These are phyloP conservation scores for Phrynocephalus vlangalii DNA, from an alignment of 2,797 vertebrate species.

Conservation along the genomic window DNA sequence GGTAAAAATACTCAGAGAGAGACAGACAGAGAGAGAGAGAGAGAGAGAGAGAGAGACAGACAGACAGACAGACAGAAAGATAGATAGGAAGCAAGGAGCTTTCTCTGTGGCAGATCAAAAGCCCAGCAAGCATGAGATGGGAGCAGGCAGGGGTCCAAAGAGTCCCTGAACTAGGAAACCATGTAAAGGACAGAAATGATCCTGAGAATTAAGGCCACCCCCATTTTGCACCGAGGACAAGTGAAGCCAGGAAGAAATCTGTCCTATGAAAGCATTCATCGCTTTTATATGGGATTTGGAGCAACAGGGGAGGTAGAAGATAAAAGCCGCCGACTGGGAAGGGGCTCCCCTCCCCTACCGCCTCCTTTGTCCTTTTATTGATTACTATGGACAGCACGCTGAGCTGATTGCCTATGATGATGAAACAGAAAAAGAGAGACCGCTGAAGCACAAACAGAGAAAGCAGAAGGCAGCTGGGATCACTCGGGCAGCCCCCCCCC, in stretches of 20 bases:
- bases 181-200: neutral
- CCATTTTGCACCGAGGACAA: fast-evolving
- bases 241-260: neutral
- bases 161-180: neutral
- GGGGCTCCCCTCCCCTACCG: neutral
- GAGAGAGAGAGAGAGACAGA: too few relatives aligned
- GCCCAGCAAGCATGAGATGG: fast-evolving
- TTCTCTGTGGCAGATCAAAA: neutral
- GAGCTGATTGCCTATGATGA: slow-evolving; percentile 7
- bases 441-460: neutral
- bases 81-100: neutral
- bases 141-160: neutral
- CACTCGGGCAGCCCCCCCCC: neutral
- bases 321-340: neutral
- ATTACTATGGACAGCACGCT: neutral
- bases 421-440: neutral
- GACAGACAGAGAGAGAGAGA: too few relatives aligned
- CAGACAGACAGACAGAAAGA: too few relatives aligned
- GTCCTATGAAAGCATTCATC: neutral
- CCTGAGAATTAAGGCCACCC: neutral
- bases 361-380: slow-evolving; percentile 4
- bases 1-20: too few relatives aligned
- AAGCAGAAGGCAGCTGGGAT: neutral
- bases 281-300: neutral
- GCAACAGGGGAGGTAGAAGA: neutral